Evolutionary conservation across 2,113 vertebrate species (phyloP).

Genomic region (Seriola quinqueradiata): DNA sequence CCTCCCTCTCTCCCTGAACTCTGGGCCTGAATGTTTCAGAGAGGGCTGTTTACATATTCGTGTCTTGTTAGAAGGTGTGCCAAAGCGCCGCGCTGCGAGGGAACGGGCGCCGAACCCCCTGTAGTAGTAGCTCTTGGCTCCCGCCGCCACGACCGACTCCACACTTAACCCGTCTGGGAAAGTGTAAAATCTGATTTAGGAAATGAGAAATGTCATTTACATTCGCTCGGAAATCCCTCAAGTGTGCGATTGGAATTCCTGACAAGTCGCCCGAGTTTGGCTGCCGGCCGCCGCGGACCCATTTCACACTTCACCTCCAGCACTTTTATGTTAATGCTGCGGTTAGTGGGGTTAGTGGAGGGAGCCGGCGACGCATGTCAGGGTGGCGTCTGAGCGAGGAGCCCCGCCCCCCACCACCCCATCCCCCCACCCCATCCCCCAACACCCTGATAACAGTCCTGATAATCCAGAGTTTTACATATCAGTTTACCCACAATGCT

Average conservation of each 20-base stretch:
- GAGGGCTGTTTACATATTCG: conserved; percentile 50
- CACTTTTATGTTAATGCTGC: conserved; percentile 39
- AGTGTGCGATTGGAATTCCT: conserved; percentile 31
- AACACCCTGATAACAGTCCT: too few relatives aligned
- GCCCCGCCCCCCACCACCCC: too few relatives aligned
- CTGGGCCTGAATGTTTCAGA: not conserved
- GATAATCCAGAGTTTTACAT: too few relatives aligned
- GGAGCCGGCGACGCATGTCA: not conserved
- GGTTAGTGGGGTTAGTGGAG: conserved; percentile 17
- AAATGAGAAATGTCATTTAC: conserved; percentile 53
- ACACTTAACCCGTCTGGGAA: conserved; percentile 31
- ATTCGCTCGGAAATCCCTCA: conserved; percentile 20
- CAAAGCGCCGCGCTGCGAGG: not conserved
- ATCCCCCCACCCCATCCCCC: too few relatives aligned
- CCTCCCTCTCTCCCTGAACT: not conserved
- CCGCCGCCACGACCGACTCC: not conserved
- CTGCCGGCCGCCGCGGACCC: conserved; percentile 3
- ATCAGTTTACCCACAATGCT: too few relatives aligned
- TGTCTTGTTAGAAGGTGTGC: conserved; percentile 7
- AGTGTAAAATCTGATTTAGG: conserved; percentile 50
- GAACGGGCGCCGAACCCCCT: not conserved
- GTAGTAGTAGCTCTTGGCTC: not conserved
- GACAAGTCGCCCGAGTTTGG: conserved; percentile 19
- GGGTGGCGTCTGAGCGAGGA: too few relatives aligned
- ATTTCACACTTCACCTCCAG: conserved; percentile 42